Percentiles rank a stretch among this genome's conserved stretches.
Conservation (phyloP, 2,888 invertebrate species). For the Sialis lutaria region DNA sequence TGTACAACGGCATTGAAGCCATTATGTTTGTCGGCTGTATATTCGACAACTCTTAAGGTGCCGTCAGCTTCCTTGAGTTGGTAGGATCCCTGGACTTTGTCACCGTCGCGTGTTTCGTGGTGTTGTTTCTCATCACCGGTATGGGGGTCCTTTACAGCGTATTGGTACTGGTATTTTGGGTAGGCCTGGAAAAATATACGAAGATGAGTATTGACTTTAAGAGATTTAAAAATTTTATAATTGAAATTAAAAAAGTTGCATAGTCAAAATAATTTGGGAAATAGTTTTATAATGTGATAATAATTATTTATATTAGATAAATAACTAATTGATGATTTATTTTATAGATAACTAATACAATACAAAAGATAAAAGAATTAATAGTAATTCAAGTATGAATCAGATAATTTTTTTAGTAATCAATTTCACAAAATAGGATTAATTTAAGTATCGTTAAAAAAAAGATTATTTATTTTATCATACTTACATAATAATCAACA, state of each 20-base stretch:
- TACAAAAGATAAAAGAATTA: too few species aligned
- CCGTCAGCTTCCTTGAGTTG: constrained; percentile 37
- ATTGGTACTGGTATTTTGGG: constrained; percentile 38
- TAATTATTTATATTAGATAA: too few species aligned
- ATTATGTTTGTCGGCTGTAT: constrained; percentile 38
- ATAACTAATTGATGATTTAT: too few species aligned
- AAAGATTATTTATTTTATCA: not conserved
- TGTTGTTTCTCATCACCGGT: constrained; percentile 40
- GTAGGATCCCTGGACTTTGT: constrained; percentile 42
- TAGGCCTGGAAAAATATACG: constrained; percentile 27
- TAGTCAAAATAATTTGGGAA: too few species aligned
- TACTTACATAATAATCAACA: constrained; percentile 14
- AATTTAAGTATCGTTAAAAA: too few species aligned
- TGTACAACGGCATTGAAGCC: constrained; percentile 40
- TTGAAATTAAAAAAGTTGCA: too few species aligned
- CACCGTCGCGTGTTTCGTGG: constrained; percentile 42
- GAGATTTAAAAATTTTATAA: too few species aligned
- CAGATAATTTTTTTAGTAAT: too few species aligned
- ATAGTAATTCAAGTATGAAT: too few species aligned
- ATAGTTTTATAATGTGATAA: too few species aligned
- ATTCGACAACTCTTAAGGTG: constrained; percentile 38
- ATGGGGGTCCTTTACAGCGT: constrained; percentile 39
- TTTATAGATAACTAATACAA: too few species aligned
- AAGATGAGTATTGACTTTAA: not conserved
- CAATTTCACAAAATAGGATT: too few species aligned